Percentiles rank a stretch among this genome's conserved stretches.
These are phyloP conservation scores for Scelioninae gen. 2 DNA, from an alignment of 2,888 invertebrate species.

Conservation along the genomic window DNA sequence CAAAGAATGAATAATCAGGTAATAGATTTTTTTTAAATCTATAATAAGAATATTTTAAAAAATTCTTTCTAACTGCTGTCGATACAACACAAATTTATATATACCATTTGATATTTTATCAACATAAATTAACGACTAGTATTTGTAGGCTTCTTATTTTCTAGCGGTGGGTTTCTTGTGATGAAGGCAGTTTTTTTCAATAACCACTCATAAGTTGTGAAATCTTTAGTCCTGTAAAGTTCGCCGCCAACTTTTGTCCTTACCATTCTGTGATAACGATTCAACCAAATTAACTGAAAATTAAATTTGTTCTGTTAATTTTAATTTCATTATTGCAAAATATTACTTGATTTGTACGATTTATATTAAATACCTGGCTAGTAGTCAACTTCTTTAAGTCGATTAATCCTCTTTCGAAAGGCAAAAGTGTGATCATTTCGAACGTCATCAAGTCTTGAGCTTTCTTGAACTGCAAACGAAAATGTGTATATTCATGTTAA, in stretches of 20 bases:
- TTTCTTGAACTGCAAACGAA: conserved; percentile 53
- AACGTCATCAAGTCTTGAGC: conserved; percentile 74
- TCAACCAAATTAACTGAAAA: conserved; percentile 63
- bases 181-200: conserved; percentile 53
- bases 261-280: conserved; percentile 61
- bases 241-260: conserved; percentile 59
- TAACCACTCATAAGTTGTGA: conserved; percentile 53
- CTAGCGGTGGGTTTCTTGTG: conserved; percentile 19
- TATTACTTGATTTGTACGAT: too few species aligned
- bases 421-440: conserved; percentile 77
- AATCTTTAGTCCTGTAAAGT: conserved; percentile 52
- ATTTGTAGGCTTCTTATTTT: conserved; percentile 33
- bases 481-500: conserved; percentile 46
- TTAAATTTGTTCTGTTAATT: background rate
- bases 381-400: conserved; percentile 74
- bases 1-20: too few species aligned
- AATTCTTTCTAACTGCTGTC: conserved; percentile 6
- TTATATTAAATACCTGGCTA: conserved; percentile 73
- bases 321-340: too few species aligned
- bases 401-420: conserved; percentile 76
- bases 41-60: conserved; percentile 27
- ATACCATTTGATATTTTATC: background rate
- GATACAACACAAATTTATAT: conserved; percentile 15
- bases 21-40: background rate
- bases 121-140: conserved; percentile 26